Base-by-base conservation (phyloP, 2,888 invertebrate species). In the Lamproptera curius region DNA sequence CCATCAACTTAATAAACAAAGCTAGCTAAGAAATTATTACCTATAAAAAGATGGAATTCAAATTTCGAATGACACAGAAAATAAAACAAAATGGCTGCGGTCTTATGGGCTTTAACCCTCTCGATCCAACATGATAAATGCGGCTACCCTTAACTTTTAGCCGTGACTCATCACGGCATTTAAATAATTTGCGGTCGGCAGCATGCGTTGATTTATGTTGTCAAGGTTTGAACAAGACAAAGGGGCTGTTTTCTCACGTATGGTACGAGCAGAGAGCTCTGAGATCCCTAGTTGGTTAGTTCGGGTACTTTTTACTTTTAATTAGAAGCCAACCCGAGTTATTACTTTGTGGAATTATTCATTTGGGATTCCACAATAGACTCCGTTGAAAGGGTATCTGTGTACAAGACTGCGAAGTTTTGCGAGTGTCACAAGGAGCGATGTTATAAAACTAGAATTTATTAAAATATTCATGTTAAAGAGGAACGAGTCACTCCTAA, bases 111-210 rank as follows among this genome's bases (percentile, higher is more conserved):
- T 76, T 81, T 82, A 83, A 81, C 82, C 82, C 77, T 76, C 70
- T 69, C 66, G 70, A 75, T 72, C 76, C 73, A 62, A 69, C 62
- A 75, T 80, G 80, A 83, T 82, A 83, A 85, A 78, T 77, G 78
- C 5, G 73, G 73, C 70, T 76, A 70, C 76, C 72, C 70, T 70
- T 70, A 74, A 76, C 76, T 73, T 76, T 79, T 76, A 67, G 72
- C 67, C 83, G 36, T 36, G 33, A 44, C 72, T 69, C 83, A 88
- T 89, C 88, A 89, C 80, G 78, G 81, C 73, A 80, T 86, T 87
- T 84, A 86, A 88, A 89, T 89, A 88, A 84, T 84, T 86, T 80
- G 76, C 71, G 71, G 65, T 65, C 59, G 71, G 73, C 63, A 69
- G 56, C 69, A 72, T 63, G 69, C 69, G 76, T 63, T 82, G 83